Percentiles rank a stretch among this genome's conserved stretches.
phyloP scores from a whole-genome alignment of 2,888 invertebrate species.

The Acheta domesticus region DNA sequence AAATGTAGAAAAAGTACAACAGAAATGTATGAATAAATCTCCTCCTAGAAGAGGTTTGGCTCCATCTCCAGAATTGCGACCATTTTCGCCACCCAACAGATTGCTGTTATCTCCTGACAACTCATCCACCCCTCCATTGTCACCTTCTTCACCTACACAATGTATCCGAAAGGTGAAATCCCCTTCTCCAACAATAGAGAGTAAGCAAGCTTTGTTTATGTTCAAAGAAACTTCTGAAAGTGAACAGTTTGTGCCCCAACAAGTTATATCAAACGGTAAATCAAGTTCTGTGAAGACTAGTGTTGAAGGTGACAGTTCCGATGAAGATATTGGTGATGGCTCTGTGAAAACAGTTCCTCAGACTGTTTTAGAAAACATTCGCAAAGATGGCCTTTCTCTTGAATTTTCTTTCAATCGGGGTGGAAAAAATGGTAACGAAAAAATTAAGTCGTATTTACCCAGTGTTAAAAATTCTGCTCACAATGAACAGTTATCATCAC shows the following conservation, averaged over 20 bases:
- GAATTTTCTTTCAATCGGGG: slow-evolving; percentile 58
- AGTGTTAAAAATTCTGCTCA: slow-evolving; percentile 36
- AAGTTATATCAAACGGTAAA: slow-evolving; percentile 18
- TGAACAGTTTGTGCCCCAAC: background rate
- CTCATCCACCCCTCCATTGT: background rate
- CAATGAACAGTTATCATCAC: slow-evolving; percentile 31
- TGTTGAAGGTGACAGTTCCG: background rate
- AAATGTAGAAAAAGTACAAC: slow-evolving; percentile 37
- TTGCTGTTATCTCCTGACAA: slow-evolving; percentile 20
- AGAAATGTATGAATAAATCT: slow-evolving; percentile 21
- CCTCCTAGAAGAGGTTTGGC: slow-evolving; percentile 19
- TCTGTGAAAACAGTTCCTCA: slow-evolving; percentile 52
- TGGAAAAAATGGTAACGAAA: slow-evolving; percentile 35
- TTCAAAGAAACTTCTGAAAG: background rate
- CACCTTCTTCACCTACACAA: slow-evolving; percentile 22
- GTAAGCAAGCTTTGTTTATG: background rate
- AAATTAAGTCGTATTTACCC: slow-evolving; percentile 39
- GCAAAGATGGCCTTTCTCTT: slow-evolving; percentile 64
- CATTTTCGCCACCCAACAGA: slow-evolving; percentile 19
- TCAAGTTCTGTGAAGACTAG: background rate
- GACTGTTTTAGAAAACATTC: slow-evolving; percentile 63
- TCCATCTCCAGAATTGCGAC: slow-evolving; percentile 11
- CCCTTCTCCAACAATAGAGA: slow-evolving; percentile 29
- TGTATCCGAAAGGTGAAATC: slow-evolving; percentile 26
- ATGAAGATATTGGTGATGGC: slow-evolving; percentile 22